These are phyloP conservation scores for Germaria angustata DNA, from an alignment of 2,888 invertebrate genomes.

Conservation along the genomic window DNA sequence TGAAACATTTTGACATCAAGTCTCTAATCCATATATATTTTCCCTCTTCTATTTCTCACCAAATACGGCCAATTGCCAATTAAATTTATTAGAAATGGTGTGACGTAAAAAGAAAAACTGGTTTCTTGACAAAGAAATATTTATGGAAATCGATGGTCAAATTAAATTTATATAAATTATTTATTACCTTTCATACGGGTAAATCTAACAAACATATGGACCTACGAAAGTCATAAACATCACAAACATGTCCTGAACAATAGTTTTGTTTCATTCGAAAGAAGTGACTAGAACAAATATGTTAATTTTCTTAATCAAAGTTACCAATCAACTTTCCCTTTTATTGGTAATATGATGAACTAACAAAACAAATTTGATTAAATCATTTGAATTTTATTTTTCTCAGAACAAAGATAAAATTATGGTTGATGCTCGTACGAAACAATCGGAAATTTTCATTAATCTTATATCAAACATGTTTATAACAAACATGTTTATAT, in stretches of 20 bases:
- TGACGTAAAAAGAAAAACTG: conserved; percentile 15
- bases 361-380: too few relatives aligned
- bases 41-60: background rate
- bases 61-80: background rate
- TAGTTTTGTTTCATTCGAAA: background rate
- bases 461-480: too few relatives aligned
- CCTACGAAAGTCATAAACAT: background rate
- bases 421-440: too few relatives aligned
- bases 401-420: too few relatives aligned
- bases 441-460: too few relatives aligned
- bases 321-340: too few relatives aligned
- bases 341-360: too few relatives aligned
- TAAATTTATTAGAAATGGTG: background rate
- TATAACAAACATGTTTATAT: too few relatives aligned
- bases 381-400: too few relatives aligned
- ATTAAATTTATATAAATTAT: conserved; percentile 7
- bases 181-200: conserved; percentile 26
- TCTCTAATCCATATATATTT: background rate
- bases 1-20: background rate
- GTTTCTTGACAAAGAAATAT: background rate
- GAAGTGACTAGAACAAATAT: background rate
- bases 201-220: background rate
- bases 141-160: background rate
- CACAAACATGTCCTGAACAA: background rate
- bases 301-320: background rate